Evolutionary conservation across 2,888 invertebrate species (phyloP).

Genomic region (Nudaria mundana): DNA sequence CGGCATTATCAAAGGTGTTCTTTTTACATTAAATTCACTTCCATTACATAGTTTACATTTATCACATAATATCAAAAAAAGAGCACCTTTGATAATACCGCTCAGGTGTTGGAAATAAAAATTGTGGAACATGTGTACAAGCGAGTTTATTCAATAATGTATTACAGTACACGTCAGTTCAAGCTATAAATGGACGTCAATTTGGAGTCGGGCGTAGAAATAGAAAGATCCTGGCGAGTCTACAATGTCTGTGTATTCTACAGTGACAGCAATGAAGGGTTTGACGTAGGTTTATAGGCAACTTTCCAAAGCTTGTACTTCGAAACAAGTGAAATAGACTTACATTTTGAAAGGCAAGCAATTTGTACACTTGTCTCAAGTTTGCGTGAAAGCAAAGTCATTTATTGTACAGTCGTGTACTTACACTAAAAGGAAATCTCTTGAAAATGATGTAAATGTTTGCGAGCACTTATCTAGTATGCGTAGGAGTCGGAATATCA

Average conservation of each 20-base stretch:
- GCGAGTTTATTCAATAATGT: no score
- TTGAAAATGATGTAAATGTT: conserved; percentile 18
- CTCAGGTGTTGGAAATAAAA: no score
- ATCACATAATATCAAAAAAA: no score
- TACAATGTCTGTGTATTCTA: conserved; percentile 24
- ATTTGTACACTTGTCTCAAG: conserved; percentile 53
- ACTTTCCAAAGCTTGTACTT: conserved; percentile 45
- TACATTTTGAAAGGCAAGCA: conserved; percentile 62
- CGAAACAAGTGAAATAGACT: conserved; percentile 56
- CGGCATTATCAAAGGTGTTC: no score
- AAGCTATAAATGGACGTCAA: no score
- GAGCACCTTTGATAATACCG: no score
- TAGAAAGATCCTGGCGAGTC: conserved; percentile 24
- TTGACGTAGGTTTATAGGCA: conserved; percentile 42
- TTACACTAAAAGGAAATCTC: conserved; percentile 21
- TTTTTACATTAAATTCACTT: no score
- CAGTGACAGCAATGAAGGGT: conserved; percentile 39
- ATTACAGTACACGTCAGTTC: no score
- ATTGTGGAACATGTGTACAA: no score
- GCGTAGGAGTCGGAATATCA: conserved; percentile 16
- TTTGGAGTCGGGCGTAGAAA: conserved; percentile 14
- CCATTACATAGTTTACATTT: no score
- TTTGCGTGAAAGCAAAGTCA: conserved; percentile 45
- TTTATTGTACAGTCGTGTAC: conserved; percentile 32
- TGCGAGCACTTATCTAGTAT: conserved; percentile 6